These are phyloP conservation scores for Drosophila sturtevanti DNA, from an alignment of 1,140 invertebrate genomes.

Conservation along the genomic window DNA sequence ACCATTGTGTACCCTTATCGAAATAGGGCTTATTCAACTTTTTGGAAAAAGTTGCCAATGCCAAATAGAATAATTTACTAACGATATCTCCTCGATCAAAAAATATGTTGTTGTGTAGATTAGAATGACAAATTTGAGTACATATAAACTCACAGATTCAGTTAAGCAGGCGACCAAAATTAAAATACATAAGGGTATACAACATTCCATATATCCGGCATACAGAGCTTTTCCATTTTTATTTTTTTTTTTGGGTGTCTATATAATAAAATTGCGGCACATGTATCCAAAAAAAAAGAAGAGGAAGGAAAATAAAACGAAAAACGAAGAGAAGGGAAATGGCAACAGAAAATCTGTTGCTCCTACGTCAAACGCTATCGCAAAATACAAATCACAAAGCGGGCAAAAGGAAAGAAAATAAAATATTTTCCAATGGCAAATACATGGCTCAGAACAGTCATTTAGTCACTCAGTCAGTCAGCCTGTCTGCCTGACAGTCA, in stretches of 20 bases:
- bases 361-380: slow-evolving; percentile 76
- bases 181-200: neutral
- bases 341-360: slow-evolving; percentile 64
- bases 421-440: slow-evolving; percentile 30
- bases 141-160: no score
- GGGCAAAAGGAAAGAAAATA: slow-evolving; percentile 21
- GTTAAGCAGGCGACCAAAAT: no score
- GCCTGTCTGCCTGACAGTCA: neutral
- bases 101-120: no score
- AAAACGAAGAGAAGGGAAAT: slow-evolving; percentile 1
- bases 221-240: neutral
- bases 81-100: no score
- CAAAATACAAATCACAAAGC: slow-evolving; percentile 62
- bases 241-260: slow-evolving; percentile 20
- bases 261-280: slow-evolving; percentile 66
- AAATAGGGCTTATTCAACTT: neutral
- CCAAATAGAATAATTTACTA: neutral
- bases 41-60: neutral
- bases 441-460: slow-evolving; percentile 11
- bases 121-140: no score
- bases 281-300: slow-evolving; percentile 31
- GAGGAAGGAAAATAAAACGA: slow-evolving; percentile 24
- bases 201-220: neutral
- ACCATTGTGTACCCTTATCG: neutral
- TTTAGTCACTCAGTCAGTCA: neutral